Evolutionary conservation across 1,140 invertebrate genomes (phyloP), one percentile per base, ranked within the genome.

Genomic region (Laupala kohalensis): DNA sequence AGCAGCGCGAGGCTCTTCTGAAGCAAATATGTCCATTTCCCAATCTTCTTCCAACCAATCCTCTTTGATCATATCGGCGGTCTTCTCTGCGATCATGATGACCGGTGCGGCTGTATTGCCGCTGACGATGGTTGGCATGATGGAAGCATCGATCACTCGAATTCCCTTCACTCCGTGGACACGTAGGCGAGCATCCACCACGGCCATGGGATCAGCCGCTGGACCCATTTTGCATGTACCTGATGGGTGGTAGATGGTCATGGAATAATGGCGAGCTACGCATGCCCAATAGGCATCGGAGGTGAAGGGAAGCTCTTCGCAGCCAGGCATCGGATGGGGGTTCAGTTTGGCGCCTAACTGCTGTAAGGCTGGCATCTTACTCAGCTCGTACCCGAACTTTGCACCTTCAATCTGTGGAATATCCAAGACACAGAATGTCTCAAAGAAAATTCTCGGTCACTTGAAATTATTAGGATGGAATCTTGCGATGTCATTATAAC

Each of bases 71-170:
- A 89, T 83, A 74, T 89, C 87, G 0, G 87, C 81, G 2, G 79
- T 87, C 72, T 87, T 88, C 73, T 91, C 89, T 0, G 83, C 89
- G 23, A 91, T 86, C 88, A 90, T 90, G 12, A 90, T 83, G 0
- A 82, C 84, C 0, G 89, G 86, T 0, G 87, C 88, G 74, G 90
- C 90, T 0, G 88, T 90, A 76, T 92, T 90, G 0, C 88, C 90
- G 1, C 83, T 85, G 1, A 85, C 78, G 26, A 91, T 86, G 2
- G 78, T 82, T 3, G 90, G 90, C 87, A 91, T 91, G 2, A 92
- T 85, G 70, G 88, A 90, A 2, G 86, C 87, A 75, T 92, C 90
- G 4, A 88, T 83, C 0, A 92, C 88, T 6, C 90, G 79, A 0
- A 92, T 76, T 0, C 82, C 78, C 0, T 76, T 70, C 0, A 90